phyloP scores from a whole-genome alignment of 2,888 invertebrate species.

The Melanargia galathea region DNA sequence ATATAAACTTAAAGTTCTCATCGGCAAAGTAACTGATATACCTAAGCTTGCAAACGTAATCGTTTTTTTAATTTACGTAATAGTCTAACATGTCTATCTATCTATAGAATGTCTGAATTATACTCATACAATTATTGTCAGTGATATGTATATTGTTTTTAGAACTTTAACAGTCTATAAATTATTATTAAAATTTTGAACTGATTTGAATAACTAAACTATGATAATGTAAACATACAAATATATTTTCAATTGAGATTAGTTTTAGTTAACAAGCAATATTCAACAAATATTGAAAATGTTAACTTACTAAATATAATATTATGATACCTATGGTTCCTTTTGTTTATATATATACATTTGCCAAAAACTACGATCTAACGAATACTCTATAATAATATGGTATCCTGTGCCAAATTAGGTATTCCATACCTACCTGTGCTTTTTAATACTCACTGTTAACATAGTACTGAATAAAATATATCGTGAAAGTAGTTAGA shows the following conservation, averaged over 20 bases:
- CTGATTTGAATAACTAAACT: slow-evolving; percentile 4
- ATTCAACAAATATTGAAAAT: slow-evolving; percentile 1
- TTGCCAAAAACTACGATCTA: slow-evolving; percentile 30
- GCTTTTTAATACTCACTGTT: slow-evolving; percentile 62
- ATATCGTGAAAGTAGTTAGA: slow-evolving; percentile 73
- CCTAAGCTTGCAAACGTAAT: background rate
- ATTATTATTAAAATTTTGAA: slow-evolving; percentile 12
- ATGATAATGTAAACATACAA: background rate
- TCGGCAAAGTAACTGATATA: background rate
- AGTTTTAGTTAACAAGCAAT: slow-evolving; percentile 10
- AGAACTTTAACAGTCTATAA: background rate
- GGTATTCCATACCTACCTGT: slow-evolving; percentile 58
- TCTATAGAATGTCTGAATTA: slow-evolving; percentile 6
- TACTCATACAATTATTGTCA: background rate
- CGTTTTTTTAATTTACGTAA: background rate
- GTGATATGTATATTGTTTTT: background rate
- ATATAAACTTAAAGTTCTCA: background rate
- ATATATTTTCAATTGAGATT: slow-evolving; percentile 6
- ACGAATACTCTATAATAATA: slow-evolving; percentile 34
- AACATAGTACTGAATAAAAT: slow-evolving; percentile 48
- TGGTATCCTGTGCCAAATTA: slow-evolving; percentile 75
- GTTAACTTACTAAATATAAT: slow-evolving; percentile 12
- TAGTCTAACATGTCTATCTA: background rate
- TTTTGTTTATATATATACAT: slow-evolving; percentile 25
- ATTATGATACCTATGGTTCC: slow-evolving; percentile 9